These are phyloP conservation scores for Drosophila carrolli DNA, from an alignment of 1,140 invertebrate species.

Conservation along the genomic window DNA sequence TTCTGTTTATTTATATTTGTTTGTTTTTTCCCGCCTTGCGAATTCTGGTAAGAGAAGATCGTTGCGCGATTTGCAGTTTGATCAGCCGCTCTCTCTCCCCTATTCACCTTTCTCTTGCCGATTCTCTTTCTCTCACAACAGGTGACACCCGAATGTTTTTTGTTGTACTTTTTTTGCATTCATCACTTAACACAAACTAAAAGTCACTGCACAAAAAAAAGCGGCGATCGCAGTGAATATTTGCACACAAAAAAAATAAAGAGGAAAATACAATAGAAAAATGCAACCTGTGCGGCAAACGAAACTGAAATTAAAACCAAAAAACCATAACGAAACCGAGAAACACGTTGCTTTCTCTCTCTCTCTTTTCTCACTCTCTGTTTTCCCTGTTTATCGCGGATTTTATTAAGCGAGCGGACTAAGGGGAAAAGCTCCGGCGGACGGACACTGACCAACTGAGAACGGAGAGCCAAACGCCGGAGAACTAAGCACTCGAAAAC, in stretches of 20 bases:
- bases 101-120: background rate
- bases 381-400: constrained; percentile 52
- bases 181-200: background rate
- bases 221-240: constrained; percentile 14
- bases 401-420: constrained; percentile 36
- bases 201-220: constrained; percentile 26
- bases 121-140: constrained; percentile 10
- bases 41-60: constrained; percentile 24
- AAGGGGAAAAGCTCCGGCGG: constrained; percentile 63
- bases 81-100: constrained; percentile 2
- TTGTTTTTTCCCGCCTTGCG: constrained; percentile 32
- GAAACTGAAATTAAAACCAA: constrained; percentile 34
- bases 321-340: constrained; percentile 20
- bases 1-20: constrained; percentile 38
- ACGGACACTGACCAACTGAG: constrained; percentile 54
- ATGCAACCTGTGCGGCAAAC: constrained; percentile 43
- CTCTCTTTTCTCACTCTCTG: constrained; percentile 8
- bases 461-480: constrained; percentile 9
- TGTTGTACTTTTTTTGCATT: constrained; percentile 25
- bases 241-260: constrained; percentile 18
- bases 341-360: constrained; percentile 40
- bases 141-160: constrained; percentile 32
- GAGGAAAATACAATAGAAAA: constrained; percentile 19
- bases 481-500: background rate
- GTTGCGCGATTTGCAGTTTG: constrained; percentile 40